phyloP scores from a whole-genome alignment of 2,888 invertebrate species.

The Ernsta delagoae region DNA sequence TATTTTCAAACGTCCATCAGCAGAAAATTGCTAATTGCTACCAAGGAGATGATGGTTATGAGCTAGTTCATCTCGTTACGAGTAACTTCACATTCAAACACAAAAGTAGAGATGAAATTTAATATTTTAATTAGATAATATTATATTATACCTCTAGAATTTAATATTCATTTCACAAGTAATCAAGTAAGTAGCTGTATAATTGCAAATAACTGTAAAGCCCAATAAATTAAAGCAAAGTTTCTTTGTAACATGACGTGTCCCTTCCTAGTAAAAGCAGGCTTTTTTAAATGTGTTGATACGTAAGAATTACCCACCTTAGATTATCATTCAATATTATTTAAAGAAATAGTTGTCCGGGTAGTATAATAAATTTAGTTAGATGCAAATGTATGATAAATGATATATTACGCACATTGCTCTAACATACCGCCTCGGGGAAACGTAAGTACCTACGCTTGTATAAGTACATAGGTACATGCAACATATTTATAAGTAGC shows the following conservation, averaged over 20 bases:
- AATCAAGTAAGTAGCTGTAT: no score
- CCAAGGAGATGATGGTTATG: not conserved
- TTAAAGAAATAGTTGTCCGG: no score
- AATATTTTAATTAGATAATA: no score
- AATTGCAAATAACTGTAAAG: no score
- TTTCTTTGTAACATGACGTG: no score
- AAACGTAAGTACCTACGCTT: not conserved
- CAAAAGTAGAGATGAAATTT: not conserved
- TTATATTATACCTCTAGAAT: no score
- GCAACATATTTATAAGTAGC: not conserved
- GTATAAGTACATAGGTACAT: not conserved
- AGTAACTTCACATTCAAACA: not conserved
- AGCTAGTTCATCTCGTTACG: not conserved
- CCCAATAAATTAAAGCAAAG: no score
- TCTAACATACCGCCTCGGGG: conserved; percentile 28
- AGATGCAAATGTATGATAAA: conserved; percentile 27
- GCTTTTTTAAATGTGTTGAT: no score
- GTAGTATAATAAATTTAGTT: not conserved
- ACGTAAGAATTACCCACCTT: no score
- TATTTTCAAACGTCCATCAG: not conserved
- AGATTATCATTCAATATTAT: no score
- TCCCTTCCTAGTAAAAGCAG: no score
- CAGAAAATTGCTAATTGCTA: not conserved
- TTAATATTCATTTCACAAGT: no score
- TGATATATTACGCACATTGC: conserved; percentile 23